A percentile compares a stretch with the other conserved stretches of the same genome.
These are phyloP conservation scores for Amphiura filiformis DNA, from an alignment of 35 echinoderm and acorn worm genomes.

Conservation along the genomic window DNA sequence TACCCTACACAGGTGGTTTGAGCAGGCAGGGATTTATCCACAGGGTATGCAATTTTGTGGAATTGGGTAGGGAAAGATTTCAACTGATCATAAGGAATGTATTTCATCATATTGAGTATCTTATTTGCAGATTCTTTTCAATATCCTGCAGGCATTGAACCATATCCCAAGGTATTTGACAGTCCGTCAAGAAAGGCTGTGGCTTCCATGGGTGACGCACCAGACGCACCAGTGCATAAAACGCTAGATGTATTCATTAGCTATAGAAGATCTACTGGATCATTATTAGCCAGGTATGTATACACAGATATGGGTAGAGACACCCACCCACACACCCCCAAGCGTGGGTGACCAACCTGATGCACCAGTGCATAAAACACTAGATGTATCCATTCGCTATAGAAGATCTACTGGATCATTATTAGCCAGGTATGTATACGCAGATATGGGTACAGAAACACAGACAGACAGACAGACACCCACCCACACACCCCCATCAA, in stretches of 20 bases:
- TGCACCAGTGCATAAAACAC: conserved; percentile 46
- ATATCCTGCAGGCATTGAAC: conserved; percentile 21
- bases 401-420: conserved; percentile 93
- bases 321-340: no score
- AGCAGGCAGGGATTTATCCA: no score
- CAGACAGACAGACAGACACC: no score
- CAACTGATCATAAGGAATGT: no score
- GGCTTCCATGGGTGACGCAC: conserved; percentile 39
- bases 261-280: conserved; percentile 95
- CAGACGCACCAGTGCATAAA: conserved; percentile 42
- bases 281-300: conserved; percentile 86
- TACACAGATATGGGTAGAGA: no score
- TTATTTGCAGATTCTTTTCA: background rate
- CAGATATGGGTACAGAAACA: no score
- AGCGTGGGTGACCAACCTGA: conserved; percentile 33
- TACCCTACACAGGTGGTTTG: no score
- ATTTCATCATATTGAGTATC: no score
- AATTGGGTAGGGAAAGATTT: no score
- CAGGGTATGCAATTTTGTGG: no score
- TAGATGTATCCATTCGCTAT: conserved; percentile 99
- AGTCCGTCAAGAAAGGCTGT: conserved; percentile 57
- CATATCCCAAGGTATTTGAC: conserved; percentile 87
- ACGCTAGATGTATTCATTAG: conserved; percentile 98
- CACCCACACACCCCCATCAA: no score
- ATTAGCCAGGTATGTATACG: conserved; percentile 81